A percentile compares a stretch with the other conserved stretches of the same genome.
Evolutionary conservation across 92 coral and sea anemone genomes (phyloP).

Genomic region (Siderastrea siderea): DNA sequence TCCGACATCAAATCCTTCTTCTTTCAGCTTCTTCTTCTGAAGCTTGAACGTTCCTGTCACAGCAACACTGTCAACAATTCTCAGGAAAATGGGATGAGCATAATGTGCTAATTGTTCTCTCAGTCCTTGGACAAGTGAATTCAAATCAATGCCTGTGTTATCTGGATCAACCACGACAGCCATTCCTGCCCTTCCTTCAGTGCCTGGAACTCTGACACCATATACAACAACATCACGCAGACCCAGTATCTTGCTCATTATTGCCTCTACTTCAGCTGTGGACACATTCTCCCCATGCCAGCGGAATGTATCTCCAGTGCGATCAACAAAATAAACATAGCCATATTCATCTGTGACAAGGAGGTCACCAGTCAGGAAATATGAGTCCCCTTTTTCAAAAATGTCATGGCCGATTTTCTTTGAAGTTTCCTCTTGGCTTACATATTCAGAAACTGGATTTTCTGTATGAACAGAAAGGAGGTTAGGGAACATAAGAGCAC

Average conservation of each 20-base stretch:
- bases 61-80: conserved; percentile 80
- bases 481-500: not conserved
- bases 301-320: conserved; percentile 99
- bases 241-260: conserved; percentile 79
- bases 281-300: conserved; percentile 99
- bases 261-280: conserved; percentile 93
- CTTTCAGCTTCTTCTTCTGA: conserved; percentile 84
- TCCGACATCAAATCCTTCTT: conserved; percentile 87
- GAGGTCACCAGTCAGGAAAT: conserved; percentile 87
- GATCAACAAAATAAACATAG: conserved; percentile 90
- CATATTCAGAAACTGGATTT: conserved; percentile 75
- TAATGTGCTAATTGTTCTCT: conserved; percentile 77
- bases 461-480: conserved; percentile 9
- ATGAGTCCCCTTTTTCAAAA: conserved; percentile 79
- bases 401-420: conserved; percentile 78
- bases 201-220: conserved; percentile 91
- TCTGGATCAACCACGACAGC: conserved; percentile 89
- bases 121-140: conserved; percentile 59
- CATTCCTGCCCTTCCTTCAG: conserved; percentile 99
- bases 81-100: conserved; percentile 88
- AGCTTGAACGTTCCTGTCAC: conserved; percentile 94
- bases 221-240: conserved; percentile 90
- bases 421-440: conserved; percentile 79
- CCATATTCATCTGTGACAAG: conserved; percentile 88
- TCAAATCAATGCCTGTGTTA: conserved; percentile 69